A percentile compares a stretch with the other conserved stretches of the same genome.
phyloP scores from a whole-genome alignment of 2,888 invertebrate species.

The Stenoptilia bipunctidactyla region DNA sequence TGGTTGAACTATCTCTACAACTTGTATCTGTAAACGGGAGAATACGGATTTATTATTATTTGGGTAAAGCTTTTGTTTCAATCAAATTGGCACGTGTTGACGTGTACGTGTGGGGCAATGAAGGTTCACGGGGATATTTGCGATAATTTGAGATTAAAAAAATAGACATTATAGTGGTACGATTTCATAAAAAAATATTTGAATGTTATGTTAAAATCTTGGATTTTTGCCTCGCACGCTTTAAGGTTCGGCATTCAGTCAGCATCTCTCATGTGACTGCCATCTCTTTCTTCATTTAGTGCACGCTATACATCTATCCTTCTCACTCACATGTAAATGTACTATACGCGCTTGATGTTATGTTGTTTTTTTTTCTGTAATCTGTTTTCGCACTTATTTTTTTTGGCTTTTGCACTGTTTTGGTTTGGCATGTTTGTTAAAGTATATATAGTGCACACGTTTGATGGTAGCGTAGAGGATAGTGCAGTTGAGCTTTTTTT shows the following conservation, averaged over 20 bases:
- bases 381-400: constrained; percentile 25
- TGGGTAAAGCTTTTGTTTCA: no score
- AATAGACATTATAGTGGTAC: no score
- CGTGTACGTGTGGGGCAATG: neutral
- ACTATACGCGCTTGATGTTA: constrained; percentile 1
- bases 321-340: constrained; percentile 19
- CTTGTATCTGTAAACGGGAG: no score
- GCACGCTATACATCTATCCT: constrained; percentile 45
- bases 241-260: constrained; percentile 36
- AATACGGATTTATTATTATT: no score
- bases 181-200: no score
- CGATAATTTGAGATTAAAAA: no score
- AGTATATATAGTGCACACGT: constrained; percentile 12
- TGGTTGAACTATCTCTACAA: no score
- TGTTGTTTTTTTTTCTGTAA: constrained; percentile 21
- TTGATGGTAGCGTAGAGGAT: constrained; percentile 34
- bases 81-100: no score
- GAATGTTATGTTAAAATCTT: no score
- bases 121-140: no score
- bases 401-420: constrained; percentile 21
- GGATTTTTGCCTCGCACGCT: constrained; percentile 18
- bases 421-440: constrained; percentile 14
- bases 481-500: constrained; percentile 20
- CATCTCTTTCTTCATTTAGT: constrained; percentile 29
- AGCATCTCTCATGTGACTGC: constrained; percentile 69